phyloP scores from a whole-genome alignment of 2,888 invertebrate genomes.

The Spisula solida region DNA sequence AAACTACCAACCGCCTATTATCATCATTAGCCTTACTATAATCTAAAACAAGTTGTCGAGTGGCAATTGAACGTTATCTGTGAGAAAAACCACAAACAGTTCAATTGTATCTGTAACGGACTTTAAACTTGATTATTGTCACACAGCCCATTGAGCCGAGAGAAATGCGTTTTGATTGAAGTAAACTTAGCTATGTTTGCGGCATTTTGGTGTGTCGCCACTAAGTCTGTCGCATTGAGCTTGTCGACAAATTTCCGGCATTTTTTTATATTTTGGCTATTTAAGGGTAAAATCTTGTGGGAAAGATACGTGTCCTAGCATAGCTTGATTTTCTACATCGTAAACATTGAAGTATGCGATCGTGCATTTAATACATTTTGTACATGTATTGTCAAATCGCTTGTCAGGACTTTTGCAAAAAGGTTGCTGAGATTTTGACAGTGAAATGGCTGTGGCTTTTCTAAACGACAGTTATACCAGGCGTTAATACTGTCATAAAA shows the following conservation, averaged over 20 bases:
- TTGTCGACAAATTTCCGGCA: conserved; percentile 15
- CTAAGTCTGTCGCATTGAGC: conserved; percentile 17
- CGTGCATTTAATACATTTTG: no score
- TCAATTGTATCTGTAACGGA: conserved; percentile 57
- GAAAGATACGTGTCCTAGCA: not conserved
- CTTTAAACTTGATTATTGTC: conserved; percentile 52
- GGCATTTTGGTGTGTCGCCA: conserved; percentile 35
- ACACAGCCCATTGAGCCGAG: conserved; percentile 40
- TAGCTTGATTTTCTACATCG: not conserved
- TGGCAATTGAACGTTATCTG: conserved; percentile 49
- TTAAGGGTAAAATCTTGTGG: conserved; percentile 9
- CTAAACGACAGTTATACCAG: not conserved
- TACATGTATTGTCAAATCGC: not conserved
- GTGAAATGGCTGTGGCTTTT: not conserved
- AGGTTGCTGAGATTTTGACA: not conserved
- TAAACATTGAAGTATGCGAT: conserved; percentile 15
- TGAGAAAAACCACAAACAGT: conserved; percentile 57
- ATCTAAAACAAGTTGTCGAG: conserved; percentile 47
- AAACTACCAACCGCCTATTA: conserved; percentile 38
- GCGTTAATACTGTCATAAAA: not conserved
- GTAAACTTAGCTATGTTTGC: conserved; percentile 43
- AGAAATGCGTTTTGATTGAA: conserved; percentile 42
- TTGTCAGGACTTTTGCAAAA: not conserved
- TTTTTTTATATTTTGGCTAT: conserved; percentile 6
- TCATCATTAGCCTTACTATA: conserved; percentile 44